A percentile compares a stretch with the other conserved stretches of the same genome.
Conservation (phyloP, 2,888 invertebrate genomes). For the Acronicta alni region DNA sequence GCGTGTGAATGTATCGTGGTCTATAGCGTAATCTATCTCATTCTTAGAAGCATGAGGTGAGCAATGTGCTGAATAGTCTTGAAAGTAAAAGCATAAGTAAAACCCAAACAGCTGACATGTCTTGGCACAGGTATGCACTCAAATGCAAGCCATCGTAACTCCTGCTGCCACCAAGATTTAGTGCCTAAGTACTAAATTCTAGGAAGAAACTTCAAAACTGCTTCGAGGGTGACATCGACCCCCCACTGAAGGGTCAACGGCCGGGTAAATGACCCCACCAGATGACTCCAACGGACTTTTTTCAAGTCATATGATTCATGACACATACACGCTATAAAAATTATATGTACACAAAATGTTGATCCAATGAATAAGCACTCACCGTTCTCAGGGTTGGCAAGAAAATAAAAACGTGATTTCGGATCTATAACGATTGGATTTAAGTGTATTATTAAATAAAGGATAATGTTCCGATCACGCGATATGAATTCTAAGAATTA, state of each 20-base stretch:
- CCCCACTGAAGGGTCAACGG: slow-evolving; percentile 66
- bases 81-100: slow-evolving; percentile 13
- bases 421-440: slow-evolving; percentile 32
- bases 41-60: too few species aligned
- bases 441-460: slow-evolving; percentile 28
- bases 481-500: slow-evolving; percentile 6
- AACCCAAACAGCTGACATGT: slow-evolving; percentile 12
- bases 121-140: slow-evolving; percentile 26
- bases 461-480: slow-evolving; percentile 28
- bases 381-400: slow-evolving; percentile 46
- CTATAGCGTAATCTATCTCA: too few species aligned
- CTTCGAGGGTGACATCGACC: slow-evolving; percentile 47
- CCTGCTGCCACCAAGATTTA: slow-evolving; percentile 23
- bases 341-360: slow-evolving; percentile 45
- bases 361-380: slow-evolving; percentile 58
- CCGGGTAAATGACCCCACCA: slow-evolving; percentile 74
- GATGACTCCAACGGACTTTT: slow-evolving; percentile 66
- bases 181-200: slow-evolving; percentile 26
- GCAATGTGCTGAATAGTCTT: too few species aligned
- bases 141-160: slow-evolving; percentile 29
- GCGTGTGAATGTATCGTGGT: too few species aligned
- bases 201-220: slow-evolving; percentile 25
- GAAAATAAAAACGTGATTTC: slow-evolving; percentile 24
- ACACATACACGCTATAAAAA: slow-evolving; percentile 37
- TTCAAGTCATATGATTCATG: slow-evolving; percentile 58